These are phyloP conservation scores for Austrofundulus limnaeus DNA, from an alignment of 2,113 vertebrate species.

Conservation along the genomic window DNA sequence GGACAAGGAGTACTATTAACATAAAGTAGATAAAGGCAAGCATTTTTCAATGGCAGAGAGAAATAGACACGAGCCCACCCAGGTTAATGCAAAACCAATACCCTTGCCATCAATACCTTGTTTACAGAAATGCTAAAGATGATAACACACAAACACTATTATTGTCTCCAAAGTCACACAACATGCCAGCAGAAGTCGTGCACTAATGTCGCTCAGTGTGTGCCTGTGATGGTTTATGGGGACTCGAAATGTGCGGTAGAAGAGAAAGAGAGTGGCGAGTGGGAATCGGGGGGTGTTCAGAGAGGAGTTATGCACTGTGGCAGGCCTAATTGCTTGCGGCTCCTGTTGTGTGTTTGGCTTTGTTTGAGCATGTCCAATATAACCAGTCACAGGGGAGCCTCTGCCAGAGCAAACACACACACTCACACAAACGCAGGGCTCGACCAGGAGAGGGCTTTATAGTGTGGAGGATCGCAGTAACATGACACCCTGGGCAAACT, in stretches of 20 bases:
- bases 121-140: constrained; percentile 36
- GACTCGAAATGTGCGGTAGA: constrained; percentile 26
- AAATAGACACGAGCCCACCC: constrained; percentile 48
- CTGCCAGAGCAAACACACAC: constrained; percentile 67
- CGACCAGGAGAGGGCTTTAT: constrained; percentile 53
- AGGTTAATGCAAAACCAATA: constrained; percentile 30
- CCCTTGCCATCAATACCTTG: constrained; percentile 27
- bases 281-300: constrained; percentile 41
- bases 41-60: neutral
- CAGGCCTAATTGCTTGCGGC: constrained; percentile 71
- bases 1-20: constrained; percentile 1
- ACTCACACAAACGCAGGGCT: constrained; percentile 39
- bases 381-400: constrained; percentile 72
- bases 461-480: constrained; percentile 63
- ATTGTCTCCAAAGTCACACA: constrained; percentile 28
- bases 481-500: constrained; percentile 67
- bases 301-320: constrained; percentile 56
- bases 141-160: constrained; percentile 21
- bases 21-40: constrained; percentile 17
- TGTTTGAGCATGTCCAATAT: constrained; percentile 75
- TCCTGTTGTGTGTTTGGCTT: constrained; percentile 77
- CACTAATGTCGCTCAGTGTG: constrained; percentile 8
- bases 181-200: constrained; percentile 7
- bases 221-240: constrained; percentile 2
- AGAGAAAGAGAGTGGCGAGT: constrained; percentile 18